A percentile compares a stretch with the other conserved stretches of the same genome.
Evolutionary conservation across 1,140 invertebrate species (phyloP).

Genomic region (Anthonomus grandis): DNA sequence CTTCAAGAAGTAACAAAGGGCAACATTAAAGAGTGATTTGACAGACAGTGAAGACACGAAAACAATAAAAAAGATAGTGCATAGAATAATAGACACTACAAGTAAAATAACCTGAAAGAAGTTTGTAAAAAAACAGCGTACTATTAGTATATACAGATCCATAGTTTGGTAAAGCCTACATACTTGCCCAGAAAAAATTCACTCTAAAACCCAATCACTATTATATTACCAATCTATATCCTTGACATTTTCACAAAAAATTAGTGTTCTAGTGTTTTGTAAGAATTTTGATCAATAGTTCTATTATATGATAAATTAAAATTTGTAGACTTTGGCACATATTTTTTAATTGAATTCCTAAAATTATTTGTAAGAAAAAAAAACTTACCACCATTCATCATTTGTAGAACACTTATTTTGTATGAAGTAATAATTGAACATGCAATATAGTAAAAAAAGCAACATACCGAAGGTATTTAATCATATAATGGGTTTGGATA

Average conservation of each 20-base stretch:
- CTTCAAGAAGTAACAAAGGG: constrained; percentile 72
- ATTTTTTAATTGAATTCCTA: too few species aligned
- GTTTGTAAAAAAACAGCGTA: constrained; percentile 37
- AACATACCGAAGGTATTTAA: constrained; percentile 16
- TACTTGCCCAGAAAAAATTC: constrained; percentile 23
- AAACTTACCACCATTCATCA: too few species aligned
- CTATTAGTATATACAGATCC: constrained; percentile 16
- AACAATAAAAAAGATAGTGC: constrained; percentile 47
- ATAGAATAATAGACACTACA: constrained; percentile 48
- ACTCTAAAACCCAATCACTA: background rate
- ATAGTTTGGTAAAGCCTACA: constrained; percentile 24
- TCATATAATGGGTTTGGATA: constrained; percentile 10
- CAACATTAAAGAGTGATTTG: constrained; percentile 50
- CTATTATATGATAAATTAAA: too few species aligned
- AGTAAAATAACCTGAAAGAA: constrained; percentile 40
- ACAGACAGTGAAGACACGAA: constrained; percentile 48
- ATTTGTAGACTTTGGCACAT: too few species aligned
- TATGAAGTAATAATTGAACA: constrained; percentile 6
- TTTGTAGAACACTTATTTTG: constrained; percentile 2
- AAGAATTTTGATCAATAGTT: too few species aligned
- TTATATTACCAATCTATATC: background rate
- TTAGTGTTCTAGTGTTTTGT: constrained; percentile 1
- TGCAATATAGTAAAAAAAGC: constrained; percentile 18
- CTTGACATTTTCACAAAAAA: constrained; percentile 5
- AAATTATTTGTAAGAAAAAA: too few species aligned